Base-by-base conservation (phyloP, 23 tunicate species). In the Clavelina lepadiformis region DNA sequence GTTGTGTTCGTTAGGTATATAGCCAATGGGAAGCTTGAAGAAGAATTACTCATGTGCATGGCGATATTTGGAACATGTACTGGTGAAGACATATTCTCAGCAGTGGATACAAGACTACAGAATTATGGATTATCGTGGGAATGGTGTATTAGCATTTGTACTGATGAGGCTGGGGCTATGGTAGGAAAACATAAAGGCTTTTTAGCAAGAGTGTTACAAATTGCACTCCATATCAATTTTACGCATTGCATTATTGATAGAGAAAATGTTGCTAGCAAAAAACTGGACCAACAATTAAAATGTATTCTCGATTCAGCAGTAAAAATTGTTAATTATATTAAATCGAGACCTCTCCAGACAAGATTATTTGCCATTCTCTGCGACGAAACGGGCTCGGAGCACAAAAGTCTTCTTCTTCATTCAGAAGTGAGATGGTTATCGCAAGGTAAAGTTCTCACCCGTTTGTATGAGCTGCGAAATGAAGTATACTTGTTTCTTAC, bases 51-150 rank as follows among this genome's bases (percentile, higher is more conserved):
- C 49, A 11, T 41, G 49, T 41, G 49, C 49, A 15, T 41, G 11
- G 49, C 49, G 49, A 41, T 41, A 35, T 58, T 35, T 58, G 65
- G 65, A 58, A 46, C 69, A 63, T 37, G 69, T 51, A 63, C 69
- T 35, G 69, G 69, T 11, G 37, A 63, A 37, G 69, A 63, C 51
- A 37, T 63, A 46, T 67, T 67, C 58, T 47, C 52, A 67, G 72
- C 72, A 67, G 72, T 67, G 72, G 72, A 67, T 21, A 67, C 72
- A 34, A 67, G 72, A 67, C 72, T 26, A 67, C 57, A 67, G 29
- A 67, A 46, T 47, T 46, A 46, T 67, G 72, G 58, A 46, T 67
- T 67, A 35, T 67, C 72, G 26, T 67, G 72, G 72, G 44, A 67
- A 58, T 53, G 13, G 69, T 37, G 56, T 63, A 63, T 63, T 63